Conservation (phyloP, 1,140 invertebrate genomes). For the Aphaenogaster ashmeadi region DNA sequence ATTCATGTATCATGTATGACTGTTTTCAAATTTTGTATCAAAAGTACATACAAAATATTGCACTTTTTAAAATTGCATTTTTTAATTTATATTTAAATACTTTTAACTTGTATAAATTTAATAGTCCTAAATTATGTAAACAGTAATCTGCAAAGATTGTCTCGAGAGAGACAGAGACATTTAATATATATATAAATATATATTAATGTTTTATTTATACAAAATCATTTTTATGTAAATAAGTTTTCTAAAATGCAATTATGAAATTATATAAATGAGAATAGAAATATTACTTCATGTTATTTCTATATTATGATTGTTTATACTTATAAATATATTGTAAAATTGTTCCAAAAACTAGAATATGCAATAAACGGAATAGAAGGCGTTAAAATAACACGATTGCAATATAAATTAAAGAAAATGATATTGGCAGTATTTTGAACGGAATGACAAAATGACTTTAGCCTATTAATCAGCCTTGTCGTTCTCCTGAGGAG, state of each 20-base stretch:
- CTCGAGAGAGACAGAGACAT: not conserved
- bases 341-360: constrained; percentile 43
- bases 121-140: not conserved
- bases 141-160: not conserved
- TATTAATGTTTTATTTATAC: constrained; percentile 17
- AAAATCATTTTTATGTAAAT: not conserved
- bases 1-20: constrained; percentile 11
- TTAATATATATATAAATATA: constrained; percentile 20
- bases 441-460: constrained; percentile 46
- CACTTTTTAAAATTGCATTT: constrained; percentile 15
- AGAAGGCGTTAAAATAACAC: not conserved
- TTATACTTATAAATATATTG: constrained; percentile 28
- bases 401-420: constrained; percentile 56
- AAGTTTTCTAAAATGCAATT: not conserved
- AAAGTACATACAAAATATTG: constrained; percentile 50
- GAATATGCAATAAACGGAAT: constrained; percentile 3
- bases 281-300: not conserved
- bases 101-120: not conserved
- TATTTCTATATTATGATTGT: constrained; percentile 15
- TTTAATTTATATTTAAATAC: not conserved
- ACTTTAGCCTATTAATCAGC: constrained; percentile 36
- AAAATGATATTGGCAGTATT: constrained; percentile 38
- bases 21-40: constrained; percentile 23
- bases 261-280: constrained; percentile 24
- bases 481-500: constrained; percentile 83